Conservation (phyloP, 2,797 vertebrate genomes). For the Orientallactaga sibirica region DNA sequence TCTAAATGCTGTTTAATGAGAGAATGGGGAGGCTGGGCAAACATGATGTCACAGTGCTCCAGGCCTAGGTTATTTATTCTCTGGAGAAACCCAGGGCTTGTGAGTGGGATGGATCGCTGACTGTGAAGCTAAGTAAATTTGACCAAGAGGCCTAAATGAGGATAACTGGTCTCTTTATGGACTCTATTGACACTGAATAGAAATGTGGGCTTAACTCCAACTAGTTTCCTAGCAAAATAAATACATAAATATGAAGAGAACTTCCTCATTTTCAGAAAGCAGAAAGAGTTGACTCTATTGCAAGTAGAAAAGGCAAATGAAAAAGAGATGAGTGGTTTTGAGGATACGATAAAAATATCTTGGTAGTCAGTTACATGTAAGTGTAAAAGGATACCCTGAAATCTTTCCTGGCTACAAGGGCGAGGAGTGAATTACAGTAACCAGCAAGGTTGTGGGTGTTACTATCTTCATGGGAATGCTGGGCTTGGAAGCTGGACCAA, state of each 20-base stretch:
- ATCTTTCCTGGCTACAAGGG: slow-evolving; percentile 80
- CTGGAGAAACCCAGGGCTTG: slow-evolving; percentile 62
- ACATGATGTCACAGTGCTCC: slow-evolving; percentile 77
- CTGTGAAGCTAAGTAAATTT: slow-evolving; percentile 81
- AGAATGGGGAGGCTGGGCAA: slow-evolving; percentile 73
- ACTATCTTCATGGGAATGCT: slow-evolving; percentile 53
- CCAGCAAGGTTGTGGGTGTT: slow-evolving; percentile 75
- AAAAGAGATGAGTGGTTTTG: slow-evolving; percentile 82
- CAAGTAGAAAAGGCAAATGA: slow-evolving; percentile 78
- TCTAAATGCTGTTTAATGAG: slow-evolving; percentile 81
- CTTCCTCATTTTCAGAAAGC: slow-evolving; percentile 83
- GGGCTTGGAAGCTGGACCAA: slow-evolving; percentile 69
- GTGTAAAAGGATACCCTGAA: slow-evolving; percentile 82
- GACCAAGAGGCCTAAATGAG: slow-evolving; percentile 79
- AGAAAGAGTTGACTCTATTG: slow-evolving; percentile 77
- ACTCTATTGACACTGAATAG: slow-evolving; percentile 78
- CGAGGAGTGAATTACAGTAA: slow-evolving; percentile 73
- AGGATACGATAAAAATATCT: slow-evolving; percentile 84
- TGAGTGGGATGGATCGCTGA: slow-evolving; percentile 70
- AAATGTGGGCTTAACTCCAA: slow-evolving; percentile 80
- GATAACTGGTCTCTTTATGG: slow-evolving; percentile 68
- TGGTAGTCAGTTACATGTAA: slow-evolving; percentile 73
- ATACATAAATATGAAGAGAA: slow-evolving; percentile 80
- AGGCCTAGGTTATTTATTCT: slow-evolving; percentile 79
- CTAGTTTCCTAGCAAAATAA: slow-evolving; percentile 83